Evolutionary conservation across 2,797 vertebrate species (phyloP).

Genomic region (Scolopax rusticola): DNA sequence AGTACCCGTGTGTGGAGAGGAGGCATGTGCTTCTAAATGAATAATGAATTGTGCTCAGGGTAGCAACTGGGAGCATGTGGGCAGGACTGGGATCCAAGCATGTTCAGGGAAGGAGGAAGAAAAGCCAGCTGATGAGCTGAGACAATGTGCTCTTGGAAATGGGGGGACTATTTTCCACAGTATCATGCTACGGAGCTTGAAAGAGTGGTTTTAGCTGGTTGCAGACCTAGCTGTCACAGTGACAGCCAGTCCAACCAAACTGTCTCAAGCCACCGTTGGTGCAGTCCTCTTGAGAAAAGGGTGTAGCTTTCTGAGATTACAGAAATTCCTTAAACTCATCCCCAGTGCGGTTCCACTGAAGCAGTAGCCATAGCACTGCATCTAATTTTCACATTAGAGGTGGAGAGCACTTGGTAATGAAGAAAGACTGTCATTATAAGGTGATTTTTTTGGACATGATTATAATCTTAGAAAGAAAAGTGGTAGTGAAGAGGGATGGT

Average conservation of each 20-base stretch:
- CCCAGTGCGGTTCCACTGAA: neutral
- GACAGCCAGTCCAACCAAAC: neutral
- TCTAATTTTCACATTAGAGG: slow-evolving; percentile 67
- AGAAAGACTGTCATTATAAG: slow-evolving; percentile 53
- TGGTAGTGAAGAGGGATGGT: slow-evolving; percentile 65
- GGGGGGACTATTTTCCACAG: neutral
- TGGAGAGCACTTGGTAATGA: slow-evolving; percentile 35
- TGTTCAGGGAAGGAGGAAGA: neutral
- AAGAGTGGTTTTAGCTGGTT: neutral
- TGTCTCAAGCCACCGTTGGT: neutral
- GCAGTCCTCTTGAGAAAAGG: neutral
- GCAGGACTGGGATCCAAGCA: neutral
- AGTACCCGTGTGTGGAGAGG: neutral
- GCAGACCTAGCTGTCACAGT: neutral
- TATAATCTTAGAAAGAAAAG: slow-evolving; percentile 16
- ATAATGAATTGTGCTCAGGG: neutral
- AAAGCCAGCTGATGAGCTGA: neutral
- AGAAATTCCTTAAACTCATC: slow-evolving; percentile 43
- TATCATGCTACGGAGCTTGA: neutral
- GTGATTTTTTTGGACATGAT: slow-evolving; percentile 33
- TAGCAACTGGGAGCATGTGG: neutral
- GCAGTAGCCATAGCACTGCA: accelerated
- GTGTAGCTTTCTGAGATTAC: slow-evolving; percentile 47
- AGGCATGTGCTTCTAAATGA: neutral
- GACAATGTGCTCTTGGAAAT: accelerated